Conservation (phyloP, 92 coral and sea anemone genomes). For the Bergia sp. region DNA sequence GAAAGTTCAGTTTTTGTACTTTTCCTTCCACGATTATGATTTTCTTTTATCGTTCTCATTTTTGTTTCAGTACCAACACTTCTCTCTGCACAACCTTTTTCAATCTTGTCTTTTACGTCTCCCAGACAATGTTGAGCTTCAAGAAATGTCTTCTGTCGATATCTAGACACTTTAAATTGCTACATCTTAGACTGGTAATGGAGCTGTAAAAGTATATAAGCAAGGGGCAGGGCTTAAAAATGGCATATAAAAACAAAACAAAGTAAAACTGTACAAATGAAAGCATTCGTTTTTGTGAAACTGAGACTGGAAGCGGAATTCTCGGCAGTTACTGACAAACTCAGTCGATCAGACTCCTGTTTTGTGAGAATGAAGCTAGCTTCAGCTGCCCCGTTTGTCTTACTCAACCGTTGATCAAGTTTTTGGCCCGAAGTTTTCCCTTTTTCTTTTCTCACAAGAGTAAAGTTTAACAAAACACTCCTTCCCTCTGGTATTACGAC, state of each 20-base stretch:
- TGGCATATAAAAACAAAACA: not conserved
- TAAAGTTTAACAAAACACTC: constrained; percentile 69
- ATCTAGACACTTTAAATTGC: not conserved
- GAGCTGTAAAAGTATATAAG: too few relatives aligned
- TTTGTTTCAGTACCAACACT: too few relatives aligned
- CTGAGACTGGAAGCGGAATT: constrained; percentile 6
- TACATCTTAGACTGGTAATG: not conserved
- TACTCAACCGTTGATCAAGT: not conserved
- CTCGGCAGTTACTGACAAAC: constrained; percentile 13
- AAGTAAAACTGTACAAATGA: not conserved
- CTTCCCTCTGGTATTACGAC: constrained; percentile 65
- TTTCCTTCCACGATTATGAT: not conserved
- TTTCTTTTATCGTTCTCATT: too few relatives aligned
- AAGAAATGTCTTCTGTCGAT: too few relatives aligned
- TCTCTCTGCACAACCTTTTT: too few relatives aligned
- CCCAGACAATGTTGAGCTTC: too few relatives aligned
- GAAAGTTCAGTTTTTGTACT: too few relatives aligned
- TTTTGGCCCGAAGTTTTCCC: not conserved
- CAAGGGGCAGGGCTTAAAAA: not conserved
- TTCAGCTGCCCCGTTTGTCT: not conserved
- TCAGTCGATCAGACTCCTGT: not conserved
- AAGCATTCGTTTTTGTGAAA: not conserved
- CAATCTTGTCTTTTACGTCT: too few relatives aligned
- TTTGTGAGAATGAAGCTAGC: constrained; percentile 23
- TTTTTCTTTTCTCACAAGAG: constrained; percentile 55